Evolutionary conservation across 2,888 invertebrate species (phyloP).

Genomic region (Salticus scenicus): DNA sequence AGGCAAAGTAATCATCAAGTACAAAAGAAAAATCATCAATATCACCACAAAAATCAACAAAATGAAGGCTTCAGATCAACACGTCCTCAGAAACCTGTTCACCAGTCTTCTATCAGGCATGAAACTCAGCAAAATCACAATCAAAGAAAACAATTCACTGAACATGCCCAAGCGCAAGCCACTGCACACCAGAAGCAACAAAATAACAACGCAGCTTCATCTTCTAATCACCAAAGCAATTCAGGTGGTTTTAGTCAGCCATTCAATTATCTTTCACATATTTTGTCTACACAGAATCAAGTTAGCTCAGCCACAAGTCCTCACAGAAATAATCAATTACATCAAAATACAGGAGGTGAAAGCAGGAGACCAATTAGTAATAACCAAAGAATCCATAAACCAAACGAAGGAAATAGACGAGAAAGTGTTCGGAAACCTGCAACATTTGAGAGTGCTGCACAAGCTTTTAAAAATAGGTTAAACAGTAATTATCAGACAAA

Average conservation of each 20-base stretch:
- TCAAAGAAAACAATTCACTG: neutral
- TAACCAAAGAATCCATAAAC: neutral
- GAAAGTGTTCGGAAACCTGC: conserved; percentile 1
- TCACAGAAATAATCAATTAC: neutral
- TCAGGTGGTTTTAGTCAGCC: neutral
- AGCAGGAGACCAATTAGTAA: neutral
- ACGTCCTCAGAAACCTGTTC: neutral
- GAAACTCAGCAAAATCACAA: neutral
- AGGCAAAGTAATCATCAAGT: neutral
- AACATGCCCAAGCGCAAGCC: neutral
- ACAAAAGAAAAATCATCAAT: neutral
- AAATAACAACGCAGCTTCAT: neutral
- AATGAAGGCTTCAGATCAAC: neutral
- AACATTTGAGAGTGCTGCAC: neutral
- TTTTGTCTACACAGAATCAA: neutral
- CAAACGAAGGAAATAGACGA: neutral
- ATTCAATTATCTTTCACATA: neutral
- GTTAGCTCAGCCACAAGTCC: neutral
- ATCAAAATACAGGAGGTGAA: neutral
- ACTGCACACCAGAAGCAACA: neutral
- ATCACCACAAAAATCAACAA: neutral
- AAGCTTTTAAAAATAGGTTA: neutral
- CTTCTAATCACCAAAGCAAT: neutral
- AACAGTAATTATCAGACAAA: neutral
- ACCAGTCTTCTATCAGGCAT: neutral